Evolutionary conservation across 2,797 vertebrate species (phyloP), one percentile per base, ranked within the genome.

Genomic region (Syncerus caffer): DNA sequence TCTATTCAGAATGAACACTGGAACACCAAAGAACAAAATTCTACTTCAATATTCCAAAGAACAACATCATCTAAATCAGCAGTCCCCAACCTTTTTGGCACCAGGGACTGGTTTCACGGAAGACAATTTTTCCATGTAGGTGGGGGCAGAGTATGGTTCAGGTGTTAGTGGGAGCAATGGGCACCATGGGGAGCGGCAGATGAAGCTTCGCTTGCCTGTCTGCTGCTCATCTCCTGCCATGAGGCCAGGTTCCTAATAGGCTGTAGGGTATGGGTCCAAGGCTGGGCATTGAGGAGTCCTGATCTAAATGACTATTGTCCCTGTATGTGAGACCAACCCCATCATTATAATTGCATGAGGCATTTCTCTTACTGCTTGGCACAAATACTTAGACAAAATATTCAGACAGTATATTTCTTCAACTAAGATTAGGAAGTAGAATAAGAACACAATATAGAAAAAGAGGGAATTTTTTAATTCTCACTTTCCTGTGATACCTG

Each of bases 401-500:
- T 78, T 31, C 27, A 78, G 45, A 82, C 2, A n/a, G 27, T 29
- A 12, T 34, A 14, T 1, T 53, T 96, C 71, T 90, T 83, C 78
- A 90, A 34, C 55, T 78, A 93, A 88, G 64, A 86, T 42, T 57
- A 34, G 93, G 15, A 95, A 58, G 10, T 21, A 89, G 38, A 80
- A 86, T 64, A 90, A 93, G 27, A 96, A 96, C 1, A 50, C 31
- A 91, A 57, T 67, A n/a, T 19, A 93, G 55, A 80, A 87, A 92
- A 82, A 86, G 29, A 85, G 17, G 9, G 50, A 80, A 58, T 50
- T 0, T 55, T 95, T 87, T 60, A 94, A 97, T 97, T 97, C 47
- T 96, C 90, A 97, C 80, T 94, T 96, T 95, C 21, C 25, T 86
- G 19, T 87, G 92, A 96, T 60, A 84, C 90, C 91, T 94, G 31